Conservation (phyloP, 2,888 invertebrate species). For the Andricus quercusramuli region DNA sequence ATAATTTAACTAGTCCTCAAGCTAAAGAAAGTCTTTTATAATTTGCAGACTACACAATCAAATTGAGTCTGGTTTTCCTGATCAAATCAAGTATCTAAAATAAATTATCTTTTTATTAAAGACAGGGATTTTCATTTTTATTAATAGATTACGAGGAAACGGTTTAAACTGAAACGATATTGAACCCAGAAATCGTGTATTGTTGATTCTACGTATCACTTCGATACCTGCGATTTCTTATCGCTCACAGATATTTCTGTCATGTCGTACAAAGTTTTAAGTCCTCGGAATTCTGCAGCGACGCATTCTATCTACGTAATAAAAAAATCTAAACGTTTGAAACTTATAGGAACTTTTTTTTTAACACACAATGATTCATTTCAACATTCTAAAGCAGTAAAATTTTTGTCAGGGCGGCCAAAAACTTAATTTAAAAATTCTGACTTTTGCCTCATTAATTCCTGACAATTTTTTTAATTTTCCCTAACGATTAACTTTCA, state of each 20-base stretch:
- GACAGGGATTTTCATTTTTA: background rate
- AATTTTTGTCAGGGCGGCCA: too few species aligned
- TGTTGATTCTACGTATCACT: conserved; percentile 30
- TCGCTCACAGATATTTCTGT: conserved; percentile 27
- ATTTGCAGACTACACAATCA: background rate
- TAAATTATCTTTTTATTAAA: background rate
- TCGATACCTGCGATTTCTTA: conserved; percentile 27
- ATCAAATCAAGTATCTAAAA: background rate
- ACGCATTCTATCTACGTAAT: background rate
- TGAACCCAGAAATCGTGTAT: conserved; percentile 9
- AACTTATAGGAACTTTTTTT: background rate
- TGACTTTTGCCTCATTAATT: too few species aligned
- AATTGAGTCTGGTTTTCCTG: background rate
- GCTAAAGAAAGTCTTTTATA: background rate
- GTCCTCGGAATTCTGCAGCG: background rate
- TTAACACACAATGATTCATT: too few species aligned
- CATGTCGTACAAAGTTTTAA: conserved; percentile 14
- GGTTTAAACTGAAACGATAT: background rate
- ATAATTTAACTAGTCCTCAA: background rate
- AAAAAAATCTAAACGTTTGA: background rate
- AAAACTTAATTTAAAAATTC: too few species aligned
- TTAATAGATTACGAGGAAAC: background rate
- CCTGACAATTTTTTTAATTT: too few species aligned
- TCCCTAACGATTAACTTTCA: too few species aligned
- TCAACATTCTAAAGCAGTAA: too few species aligned